phyloP scores from a whole-genome alignment of 1,140 invertebrate genomes.

The Anastrepha obliqua region DNA sequence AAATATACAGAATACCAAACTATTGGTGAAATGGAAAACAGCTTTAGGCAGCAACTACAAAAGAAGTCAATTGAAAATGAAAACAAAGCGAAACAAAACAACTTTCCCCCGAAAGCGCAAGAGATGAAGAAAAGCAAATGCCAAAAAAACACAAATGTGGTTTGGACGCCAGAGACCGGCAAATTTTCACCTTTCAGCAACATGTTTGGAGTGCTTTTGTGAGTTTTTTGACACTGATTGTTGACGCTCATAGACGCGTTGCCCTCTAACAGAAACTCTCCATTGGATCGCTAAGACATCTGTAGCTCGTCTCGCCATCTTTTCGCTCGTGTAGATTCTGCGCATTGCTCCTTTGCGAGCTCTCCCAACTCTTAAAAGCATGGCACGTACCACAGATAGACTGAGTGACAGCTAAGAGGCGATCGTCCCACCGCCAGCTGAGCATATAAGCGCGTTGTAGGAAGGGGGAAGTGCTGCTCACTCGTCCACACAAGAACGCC shows the following conservation, averaged over 20 bases:
- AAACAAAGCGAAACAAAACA: background rate
- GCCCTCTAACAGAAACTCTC: background rate
- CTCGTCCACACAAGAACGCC: background rate
- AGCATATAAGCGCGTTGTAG: background rate
- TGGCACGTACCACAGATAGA: conserved; percentile 22
- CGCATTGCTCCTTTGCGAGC: background rate
- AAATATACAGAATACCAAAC: background rate
- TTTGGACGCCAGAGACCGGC: conserved; percentile 26
- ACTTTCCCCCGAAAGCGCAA: background rate
- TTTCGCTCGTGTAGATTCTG: background rate
- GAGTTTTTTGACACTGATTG: conserved; percentile 26
- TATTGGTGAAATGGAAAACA: background rate
- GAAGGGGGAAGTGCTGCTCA: background rate
- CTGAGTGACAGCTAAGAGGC: background rate
- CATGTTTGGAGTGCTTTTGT: conserved; percentile 18
- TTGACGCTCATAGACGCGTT: background rate
- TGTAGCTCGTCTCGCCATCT: background rate
- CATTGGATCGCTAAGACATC: background rate
- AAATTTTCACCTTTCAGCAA: background rate
- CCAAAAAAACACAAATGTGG: background rate
- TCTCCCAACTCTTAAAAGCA: background rate
- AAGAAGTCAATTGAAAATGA: background rate
- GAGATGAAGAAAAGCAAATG: background rate
- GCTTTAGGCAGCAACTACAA: background rate
- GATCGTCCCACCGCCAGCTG: background rate